These are phyloP conservation scores for Sarcophaga subvicina DNA, from an alignment of 2,888 invertebrate species.

Conservation along the genomic window DNA sequence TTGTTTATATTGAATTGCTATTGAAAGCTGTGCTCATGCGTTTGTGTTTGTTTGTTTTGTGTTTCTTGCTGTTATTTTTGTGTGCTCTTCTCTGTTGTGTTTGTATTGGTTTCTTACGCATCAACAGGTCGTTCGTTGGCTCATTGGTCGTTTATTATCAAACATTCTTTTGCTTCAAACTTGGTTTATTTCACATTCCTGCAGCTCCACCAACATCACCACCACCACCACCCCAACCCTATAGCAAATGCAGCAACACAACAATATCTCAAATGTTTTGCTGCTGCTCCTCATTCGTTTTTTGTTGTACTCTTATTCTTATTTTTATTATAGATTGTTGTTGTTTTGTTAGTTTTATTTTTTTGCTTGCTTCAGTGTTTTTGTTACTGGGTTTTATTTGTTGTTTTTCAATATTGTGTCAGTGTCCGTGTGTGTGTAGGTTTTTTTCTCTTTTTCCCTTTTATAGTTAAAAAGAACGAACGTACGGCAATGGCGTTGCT, in stretches of 20 bases:
- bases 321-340: constrained; percentile 1
- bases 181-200: constrained; percentile 55
- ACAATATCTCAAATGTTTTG: constrained; percentile 2
- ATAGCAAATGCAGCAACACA: constrained; percentile 21
- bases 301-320: background rate
- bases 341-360: constrained; percentile 11
- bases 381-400: constrained; percentile 38
- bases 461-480: constrained; percentile 61
- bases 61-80: constrained; percentile 40
- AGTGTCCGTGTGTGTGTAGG: too few relatives aligned
- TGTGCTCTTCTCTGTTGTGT: constrained; percentile 2
- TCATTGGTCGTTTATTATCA: constrained; percentile 49
- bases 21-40: background rate
- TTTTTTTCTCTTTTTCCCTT: constrained; percentile 53
- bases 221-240: constrained; percentile 41
- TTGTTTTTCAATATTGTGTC: background rate
- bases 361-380: constrained; percentile 2
- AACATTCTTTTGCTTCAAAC: constrained; percentile 49
- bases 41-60: constrained; percentile 22
- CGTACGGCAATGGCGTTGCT: constrained; percentile 64
- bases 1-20: background rate
- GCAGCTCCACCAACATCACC: constrained; percentile 39
- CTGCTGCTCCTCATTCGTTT: constrained; percentile 2
- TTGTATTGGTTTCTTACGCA: constrained; percentile 70
- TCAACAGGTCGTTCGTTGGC: constrained; percentile 71